Percentiles rank a stretch among this genome's conserved stretches.
Conservation (phyloP, 2,113 vertebrate genomes). For the Salvelinus namaycush region DNA sequence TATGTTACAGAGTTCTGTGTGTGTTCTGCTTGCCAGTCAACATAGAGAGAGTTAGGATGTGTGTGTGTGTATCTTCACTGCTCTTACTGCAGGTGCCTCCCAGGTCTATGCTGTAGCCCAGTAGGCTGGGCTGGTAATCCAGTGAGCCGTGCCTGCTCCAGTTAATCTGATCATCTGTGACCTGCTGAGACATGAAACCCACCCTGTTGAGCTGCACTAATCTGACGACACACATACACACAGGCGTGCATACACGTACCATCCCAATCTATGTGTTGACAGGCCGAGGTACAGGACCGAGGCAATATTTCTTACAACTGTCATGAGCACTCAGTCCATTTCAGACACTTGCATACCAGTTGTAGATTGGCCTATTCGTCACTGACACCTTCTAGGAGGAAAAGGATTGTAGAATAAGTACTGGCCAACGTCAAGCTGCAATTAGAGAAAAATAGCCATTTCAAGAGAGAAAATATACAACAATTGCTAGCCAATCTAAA, state of each 20-base stretch:
- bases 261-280: constrained; percentile 33
- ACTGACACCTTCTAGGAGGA: too few relatives aligned
- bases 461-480: too few relatives aligned
- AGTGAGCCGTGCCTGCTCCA: constrained; percentile 49
- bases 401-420: too few relatives aligned
- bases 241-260: constrained; percentile 30
- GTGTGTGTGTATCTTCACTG: neutral
- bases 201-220: constrained; percentile 60
- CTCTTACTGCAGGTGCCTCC: neutral
- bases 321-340: too few relatives aligned
- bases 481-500: too few relatives aligned
- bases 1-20: neutral
- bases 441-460: too few relatives aligned
- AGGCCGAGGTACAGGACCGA: constrained; percentile 33
- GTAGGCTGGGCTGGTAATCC: constrained; percentile 57
- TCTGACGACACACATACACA: constrained; percentile 33
- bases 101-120: constrained; percentile 31
- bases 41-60: neutral
- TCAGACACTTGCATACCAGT: too few relatives aligned
- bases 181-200: constrained; percentile 72
- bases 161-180: constrained; percentile 74
- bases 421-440: too few relatives aligned
- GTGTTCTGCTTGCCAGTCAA: neutral
- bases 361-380: too few relatives aligned
- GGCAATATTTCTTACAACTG: constrained; percentile 26